phyloP scores from a whole-genome alignment of 2,888 invertebrate species.

The Meteorus colon region DNA sequence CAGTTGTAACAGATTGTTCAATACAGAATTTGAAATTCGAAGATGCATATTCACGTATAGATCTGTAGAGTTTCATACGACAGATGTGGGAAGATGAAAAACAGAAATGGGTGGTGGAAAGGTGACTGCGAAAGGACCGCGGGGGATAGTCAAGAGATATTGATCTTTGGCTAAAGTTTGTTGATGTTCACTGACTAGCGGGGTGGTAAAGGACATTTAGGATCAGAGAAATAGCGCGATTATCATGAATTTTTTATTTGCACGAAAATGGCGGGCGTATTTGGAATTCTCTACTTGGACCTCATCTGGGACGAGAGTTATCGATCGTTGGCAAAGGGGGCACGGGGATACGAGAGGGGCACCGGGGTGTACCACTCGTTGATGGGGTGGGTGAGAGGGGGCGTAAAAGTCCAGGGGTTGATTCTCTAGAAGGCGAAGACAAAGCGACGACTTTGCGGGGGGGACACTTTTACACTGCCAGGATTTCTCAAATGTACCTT shows the following conservation, averaged over 20 bases:
- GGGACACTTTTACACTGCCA: conserved; percentile 36
- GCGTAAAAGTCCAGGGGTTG: conserved; percentile 16
- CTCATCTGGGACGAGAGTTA: conserved; percentile 30
- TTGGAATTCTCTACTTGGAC: conserved; percentile 25
- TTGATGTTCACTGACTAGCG: conserved; percentile 29
- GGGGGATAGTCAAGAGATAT: conserved; percentile 53
- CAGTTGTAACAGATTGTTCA: conserved; percentile 35
- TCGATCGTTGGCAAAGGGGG: conserved; percentile 24
- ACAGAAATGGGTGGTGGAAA: conserved; percentile 38
- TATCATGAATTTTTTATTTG: conserved; percentile 37
- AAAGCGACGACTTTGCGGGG: conserved; percentile 37
- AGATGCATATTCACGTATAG: not conserved
- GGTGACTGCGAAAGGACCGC: conserved; percentile 38
- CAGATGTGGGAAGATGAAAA: conserved; percentile 43
- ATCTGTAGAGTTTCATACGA: not conserved
- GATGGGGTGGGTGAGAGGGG: conserved; percentile 14
- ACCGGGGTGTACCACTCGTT: not conserved
- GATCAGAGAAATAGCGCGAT: conserved; percentile 21
- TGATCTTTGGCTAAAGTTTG: conserved; percentile 55
- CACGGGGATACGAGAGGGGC: conserved; percentile 1
- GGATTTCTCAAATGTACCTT: conserved; percentile 24
- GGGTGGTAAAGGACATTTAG: conserved; percentile 5
- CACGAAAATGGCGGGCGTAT: conserved; percentile 9
- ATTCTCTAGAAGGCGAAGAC: conserved; percentile 21
- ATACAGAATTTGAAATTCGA: conserved; percentile 39